Percentiles rank a stretch among this genome's conserved stretches.
Evolutionary conservation across 2,113 vertebrate genomes (phyloP).

Genomic region (Sisor rabdophorus): DNA sequence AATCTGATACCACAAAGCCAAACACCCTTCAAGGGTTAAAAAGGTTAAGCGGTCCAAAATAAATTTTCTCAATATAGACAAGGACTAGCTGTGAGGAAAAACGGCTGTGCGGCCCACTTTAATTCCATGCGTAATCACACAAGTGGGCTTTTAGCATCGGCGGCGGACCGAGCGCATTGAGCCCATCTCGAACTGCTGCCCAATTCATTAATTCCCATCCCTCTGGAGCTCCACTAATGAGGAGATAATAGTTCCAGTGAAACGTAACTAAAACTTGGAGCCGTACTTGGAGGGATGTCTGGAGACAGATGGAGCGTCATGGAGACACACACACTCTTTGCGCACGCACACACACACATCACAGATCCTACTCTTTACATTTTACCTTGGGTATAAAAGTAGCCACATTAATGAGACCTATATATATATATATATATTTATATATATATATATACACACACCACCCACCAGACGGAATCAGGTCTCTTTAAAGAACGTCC

Average conservation of each 20-base stretch:
- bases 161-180: slow-evolving; percentile 9
- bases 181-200: slow-evolving; percentile 36
- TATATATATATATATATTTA: neutral
- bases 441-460: neutral
- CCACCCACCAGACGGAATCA: slow-evolving; percentile 32
- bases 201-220: slow-evolving; percentile 48
- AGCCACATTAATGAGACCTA: slow-evolving; percentile 7
- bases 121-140: neutral
- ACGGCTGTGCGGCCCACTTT: neutral
- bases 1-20: too few species aligned
- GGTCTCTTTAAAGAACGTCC: slow-evolving; percentile 44
- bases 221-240: slow-evolving; percentile 51
- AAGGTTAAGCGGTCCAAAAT: neutral
- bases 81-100: neutral
- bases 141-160: slow-evolving; percentile 22
- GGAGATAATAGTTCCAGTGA: slow-evolving; percentile 50
- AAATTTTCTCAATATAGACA: neutral
- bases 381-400: neutral
- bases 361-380: neutral
- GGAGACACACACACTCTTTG: neutral
- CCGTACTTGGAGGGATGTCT: slow-evolving; percentile 21
- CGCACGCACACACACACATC: slow-evolving; percentile 7
- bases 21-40: neutral
- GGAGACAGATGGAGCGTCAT: slow-evolving; percentile 45
- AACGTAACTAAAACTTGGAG: slow-evolving; percentile 53